Evolutionary conservation across 1,140 invertebrate species (phyloP), one percentile per base, ranked within the genome.

Genomic region (Ephestia elutella): DNA sequence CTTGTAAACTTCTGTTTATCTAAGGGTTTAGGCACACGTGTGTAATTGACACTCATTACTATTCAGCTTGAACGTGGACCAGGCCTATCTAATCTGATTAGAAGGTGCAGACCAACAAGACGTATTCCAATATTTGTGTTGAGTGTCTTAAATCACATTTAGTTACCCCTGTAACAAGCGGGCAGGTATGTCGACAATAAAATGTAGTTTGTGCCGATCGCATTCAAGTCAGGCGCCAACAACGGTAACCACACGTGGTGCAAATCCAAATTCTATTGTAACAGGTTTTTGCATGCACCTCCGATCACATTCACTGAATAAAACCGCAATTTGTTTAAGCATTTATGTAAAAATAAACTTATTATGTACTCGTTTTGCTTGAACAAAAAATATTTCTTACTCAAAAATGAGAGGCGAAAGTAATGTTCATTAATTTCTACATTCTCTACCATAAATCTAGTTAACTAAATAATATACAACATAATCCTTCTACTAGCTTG

Each of bases 81-180:
- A 76, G 60, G 72, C 72, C 73, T 78, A 73, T 74, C 71, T 85
- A 76, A 86, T 74, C 71, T 85, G 75, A 86, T 86, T 80, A 79
- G 68, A 66, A 63, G 61, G 56, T 62, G 61, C 53, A 71, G 68
- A 68, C 75, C 71, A 74, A 82, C 76, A 81, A 82, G 73, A 78
- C 73, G 70, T 65, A 75, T 70, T 71, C 71, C 75, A 84, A 84
- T 86, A 81, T 86, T 87, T 86, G 83, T 80, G 68, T 85, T 75
- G 69, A 73, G 54, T 69, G 71, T 84, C 85, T 85, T 82, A 87
- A 87, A 86, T 87, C 80, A 80, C 71, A 85, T 87, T 15, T 44
- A 44, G 38, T 44, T 15, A 44, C 38, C 38, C 38, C 60, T 71
- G 77, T 84, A 81, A 86, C 85, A 80, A 80, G 73, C 70, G 72